These are phyloP conservation scores for Lathronympha strigana DNA, from an alignment of 2,888 invertebrate genomes.

Conservation along the genomic window DNA sequence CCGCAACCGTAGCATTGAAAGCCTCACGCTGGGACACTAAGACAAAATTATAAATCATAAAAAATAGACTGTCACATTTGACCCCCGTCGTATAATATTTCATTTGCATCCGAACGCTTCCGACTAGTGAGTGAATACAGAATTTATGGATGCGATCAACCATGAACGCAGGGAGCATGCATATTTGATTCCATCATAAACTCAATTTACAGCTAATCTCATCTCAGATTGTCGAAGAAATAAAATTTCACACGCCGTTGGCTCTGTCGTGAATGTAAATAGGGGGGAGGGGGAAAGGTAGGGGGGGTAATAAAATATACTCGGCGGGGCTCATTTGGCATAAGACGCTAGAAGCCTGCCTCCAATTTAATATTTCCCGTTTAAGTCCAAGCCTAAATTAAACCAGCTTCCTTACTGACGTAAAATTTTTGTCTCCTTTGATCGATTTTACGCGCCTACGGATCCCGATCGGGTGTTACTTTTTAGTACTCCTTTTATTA, in stretches of 20 bases:
- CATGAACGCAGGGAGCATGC: conserved; percentile 69
- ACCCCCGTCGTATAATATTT: conserved; percentile 58
- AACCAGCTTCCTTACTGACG: conserved; percentile 56
- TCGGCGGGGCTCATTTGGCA: conserved; percentile 70
- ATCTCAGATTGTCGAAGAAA: conserved; percentile 83
- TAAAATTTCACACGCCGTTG: conserved; percentile 81
- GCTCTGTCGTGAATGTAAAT: conserved; percentile 74
- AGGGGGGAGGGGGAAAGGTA: conserved; percentile 50
- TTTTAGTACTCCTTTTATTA: conserved; percentile 83
- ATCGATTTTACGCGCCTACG: conserved; percentile 82
- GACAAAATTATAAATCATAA: no score
- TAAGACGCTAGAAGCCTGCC: conserved; percentile 57
- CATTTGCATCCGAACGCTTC: conserved; percentile 61
- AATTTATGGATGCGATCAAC: conserved; percentile 72
- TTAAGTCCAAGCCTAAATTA: conserved; percentile 69
- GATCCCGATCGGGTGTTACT: conserved; percentile 78
- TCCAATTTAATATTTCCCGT: conserved; percentile 71
- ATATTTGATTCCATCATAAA: conserved; percentile 82
- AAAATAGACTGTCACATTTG: no score
- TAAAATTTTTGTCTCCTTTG: conserved; percentile 77
- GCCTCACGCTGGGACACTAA: no score
- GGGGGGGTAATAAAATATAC: conserved; percentile 68
- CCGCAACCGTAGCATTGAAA: no score
- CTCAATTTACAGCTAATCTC: conserved; percentile 83
- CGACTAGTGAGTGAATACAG: conserved; percentile 60